Conservation (phyloP, 1,140 invertebrate species). For the Drusus annulatus region DNA sequence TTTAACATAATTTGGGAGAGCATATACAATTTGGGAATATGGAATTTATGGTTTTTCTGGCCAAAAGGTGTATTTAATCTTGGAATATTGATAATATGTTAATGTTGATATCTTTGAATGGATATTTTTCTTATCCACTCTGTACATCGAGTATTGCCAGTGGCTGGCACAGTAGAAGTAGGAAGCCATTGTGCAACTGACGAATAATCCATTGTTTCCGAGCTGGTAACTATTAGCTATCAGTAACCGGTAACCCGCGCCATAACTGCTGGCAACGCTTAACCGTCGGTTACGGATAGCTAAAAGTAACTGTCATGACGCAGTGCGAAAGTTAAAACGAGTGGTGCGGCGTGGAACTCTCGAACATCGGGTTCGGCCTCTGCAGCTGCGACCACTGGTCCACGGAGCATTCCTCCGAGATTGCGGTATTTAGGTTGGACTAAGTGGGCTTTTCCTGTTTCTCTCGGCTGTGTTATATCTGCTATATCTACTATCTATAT, state of each 20-base stretch:
- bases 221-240: not conserved
- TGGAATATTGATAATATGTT: too few species aligned
- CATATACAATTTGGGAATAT: too few species aligned
- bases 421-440: slow-evolving; percentile 9
- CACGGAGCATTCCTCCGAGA: not conserved
- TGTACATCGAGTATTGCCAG: not conserved
- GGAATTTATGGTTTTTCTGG: too few species aligned
- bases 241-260: too few species aligned
- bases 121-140: not conserved
- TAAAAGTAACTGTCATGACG: too few species aligned
- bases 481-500: not conserved
- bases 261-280: too few species aligned
- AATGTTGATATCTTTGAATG: too few species aligned
- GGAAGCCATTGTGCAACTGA: slow-evolving; percentile 37
- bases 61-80: too few species aligned
- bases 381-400: not conserved
- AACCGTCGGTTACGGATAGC: too few species aligned
- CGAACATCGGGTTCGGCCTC: not conserved
- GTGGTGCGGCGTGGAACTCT: not conserved
- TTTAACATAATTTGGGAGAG: too few species aligned
- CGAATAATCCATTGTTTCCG: slow-evolving; percentile 33
- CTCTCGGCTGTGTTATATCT: not conserved
- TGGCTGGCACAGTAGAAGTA: slow-evolving; percentile 19
- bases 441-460: slow-evolving; percentile 31
- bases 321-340: slow-evolving; percentile 11